These are phyloP conservation scores for Drosophila paranaensis DNA, from an alignment of 2,888 invertebrate genomes.

Conservation along the genomic window DNA sequence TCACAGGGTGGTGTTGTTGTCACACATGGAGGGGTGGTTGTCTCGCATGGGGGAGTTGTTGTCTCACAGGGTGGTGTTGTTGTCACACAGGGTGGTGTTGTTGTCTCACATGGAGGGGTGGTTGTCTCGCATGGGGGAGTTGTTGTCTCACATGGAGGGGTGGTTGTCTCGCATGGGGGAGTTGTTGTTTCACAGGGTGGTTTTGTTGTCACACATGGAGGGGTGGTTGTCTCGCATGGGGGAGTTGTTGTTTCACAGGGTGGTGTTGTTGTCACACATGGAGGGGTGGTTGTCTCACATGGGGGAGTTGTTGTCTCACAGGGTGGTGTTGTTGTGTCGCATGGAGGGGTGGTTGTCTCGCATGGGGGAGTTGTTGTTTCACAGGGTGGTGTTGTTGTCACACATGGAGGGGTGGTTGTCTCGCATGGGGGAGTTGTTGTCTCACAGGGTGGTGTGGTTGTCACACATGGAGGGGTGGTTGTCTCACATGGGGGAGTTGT, in stretches of 20 bases:
- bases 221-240: not conserved
- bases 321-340: not conserved
- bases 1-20: not conserved
- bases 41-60: conserved; percentile 1
- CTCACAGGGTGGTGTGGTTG: not conserved
- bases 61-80: conserved; percentile 7
- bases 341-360: not conserved
- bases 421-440: not conserved
- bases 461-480: not conserved
- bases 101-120: too few relatives aligned
- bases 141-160: not conserved
- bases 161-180: not conserved
- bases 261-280: not conserved
- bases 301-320: not conserved
- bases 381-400: not conserved
- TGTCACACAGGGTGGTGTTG: too few relatives aligned
- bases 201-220: not conserved
- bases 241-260: not conserved
- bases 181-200: not conserved
- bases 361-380: not conserved
- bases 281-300: not conserved
- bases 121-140: conserved; percentile 8
- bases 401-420: not conserved
- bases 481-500: not conserved
- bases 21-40: conserved; percentile 9